Evolutionary conservation across 2,113 vertebrate genomes (phyloP).

Genomic region (Malaclemys terrapin): DNA sequence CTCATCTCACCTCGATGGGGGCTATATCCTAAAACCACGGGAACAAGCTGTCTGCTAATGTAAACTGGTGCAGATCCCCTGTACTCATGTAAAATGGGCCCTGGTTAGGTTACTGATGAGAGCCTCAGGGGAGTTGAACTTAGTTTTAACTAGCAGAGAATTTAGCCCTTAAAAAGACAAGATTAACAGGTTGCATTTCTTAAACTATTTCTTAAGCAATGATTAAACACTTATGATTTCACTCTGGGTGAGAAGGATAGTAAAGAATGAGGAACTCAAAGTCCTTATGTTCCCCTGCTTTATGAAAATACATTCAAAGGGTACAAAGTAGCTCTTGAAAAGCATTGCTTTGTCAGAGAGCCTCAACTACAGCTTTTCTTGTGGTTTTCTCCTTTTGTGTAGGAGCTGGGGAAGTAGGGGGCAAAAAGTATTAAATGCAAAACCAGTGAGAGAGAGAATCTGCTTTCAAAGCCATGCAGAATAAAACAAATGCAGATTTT

Average conservation of each 20-base stretch:
- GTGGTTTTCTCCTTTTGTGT: neutral
- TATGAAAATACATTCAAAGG: neutral
- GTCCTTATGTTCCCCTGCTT: neutral
- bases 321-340: neutral
- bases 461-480: neutral
- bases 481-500: neutral
- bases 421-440: neutral
- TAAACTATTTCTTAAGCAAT: neutral
- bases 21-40: neutral
- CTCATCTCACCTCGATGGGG: neutral
- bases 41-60: neutral
- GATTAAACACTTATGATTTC: neutral
- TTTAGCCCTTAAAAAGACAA: neutral
- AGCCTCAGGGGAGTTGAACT: neutral
- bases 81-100: neutral
- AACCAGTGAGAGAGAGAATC: neutral
- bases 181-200: neutral
- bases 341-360: neutral
- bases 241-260: neutral
- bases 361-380: neutral
- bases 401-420: neutral
- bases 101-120: neutral
- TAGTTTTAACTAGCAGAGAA: neutral
- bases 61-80: neutral
- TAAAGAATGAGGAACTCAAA: neutral